Evolutionary conservation across 2,888 invertebrate genomes (phyloP).

Genomic region (Hirtodrosophila alboralis): DNA sequence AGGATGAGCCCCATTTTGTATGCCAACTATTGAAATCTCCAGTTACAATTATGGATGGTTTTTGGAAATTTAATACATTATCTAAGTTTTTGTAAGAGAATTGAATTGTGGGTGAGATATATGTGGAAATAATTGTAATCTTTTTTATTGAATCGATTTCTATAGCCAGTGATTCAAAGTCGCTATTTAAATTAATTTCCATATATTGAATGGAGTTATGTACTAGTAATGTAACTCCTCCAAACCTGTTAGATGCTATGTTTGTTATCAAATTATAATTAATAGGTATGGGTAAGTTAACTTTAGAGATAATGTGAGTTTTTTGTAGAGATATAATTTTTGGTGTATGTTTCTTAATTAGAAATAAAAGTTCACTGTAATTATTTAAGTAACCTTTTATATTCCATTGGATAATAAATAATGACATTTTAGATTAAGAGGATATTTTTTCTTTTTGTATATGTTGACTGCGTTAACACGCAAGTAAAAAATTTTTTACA

Average conservation of each 20-base stretch:
- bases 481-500: background rate
- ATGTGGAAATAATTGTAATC: conserved; percentile 1
- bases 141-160: conserved; percentile 3
- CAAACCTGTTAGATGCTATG: conserved; percentile 7
- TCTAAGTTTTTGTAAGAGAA: background rate
- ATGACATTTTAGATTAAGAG: background rate
- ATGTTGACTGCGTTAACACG: background rate
- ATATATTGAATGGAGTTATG: conserved; percentile 3
- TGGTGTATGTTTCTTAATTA: conserved; percentile 1
- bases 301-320: background rate
- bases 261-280: conserved; percentile 2
- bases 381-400: conserved; percentile 8
- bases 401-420: conserved; percentile 1
- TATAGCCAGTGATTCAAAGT: background rate
- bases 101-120: conserved; percentile 4
- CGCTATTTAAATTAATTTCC: background rate
- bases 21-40: conserved; percentile 10
- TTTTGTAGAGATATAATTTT: conserved; percentile 2
- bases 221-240: conserved; percentile 4
- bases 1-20: conserved; percentile 4
- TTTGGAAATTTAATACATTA: background rate
- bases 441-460: no score
- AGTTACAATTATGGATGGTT: background rate
- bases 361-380: conserved; percentile 7
- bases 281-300: conserved; percentile 1